Percentiles rank a stretch among this genome's conserved stretches.
These are phyloP conservation scores for Emydocephalus ijimae DNA, from an alignment of 2,113 vertebrate genomes.

Conservation along the genomic window DNA sequence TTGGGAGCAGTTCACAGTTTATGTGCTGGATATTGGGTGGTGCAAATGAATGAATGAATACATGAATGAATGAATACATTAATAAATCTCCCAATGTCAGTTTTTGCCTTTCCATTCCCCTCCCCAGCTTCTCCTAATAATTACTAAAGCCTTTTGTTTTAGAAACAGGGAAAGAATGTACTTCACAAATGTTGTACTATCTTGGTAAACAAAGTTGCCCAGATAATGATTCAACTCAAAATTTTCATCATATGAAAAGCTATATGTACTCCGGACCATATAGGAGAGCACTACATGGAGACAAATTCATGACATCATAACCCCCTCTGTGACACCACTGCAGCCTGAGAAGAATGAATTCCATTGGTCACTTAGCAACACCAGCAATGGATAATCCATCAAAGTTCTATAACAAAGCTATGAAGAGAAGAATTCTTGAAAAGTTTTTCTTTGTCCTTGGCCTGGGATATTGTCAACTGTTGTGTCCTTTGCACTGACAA, in stretches of 20 bases:
- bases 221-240: neutral
- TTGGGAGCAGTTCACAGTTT: neutral
- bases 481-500: neutral
- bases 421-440: neutral
- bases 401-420: slow-evolving; percentile 28
- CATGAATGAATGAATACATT: neutral
- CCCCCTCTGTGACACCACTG: neutral
- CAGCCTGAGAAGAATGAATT: slow-evolving; percentile 21
- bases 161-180: neutral
- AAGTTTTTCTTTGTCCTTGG: slow-evolving; percentile 11
- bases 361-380: slow-evolving; percentile 21
- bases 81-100: neutral
- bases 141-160: neutral
- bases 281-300: neutral
- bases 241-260: slow-evolving; percentile 19
- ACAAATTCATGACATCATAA: neutral
- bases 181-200: neutral
- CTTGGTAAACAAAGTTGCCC: slow-evolving; percentile 22
- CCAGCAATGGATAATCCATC: slow-evolving; percentile 2
- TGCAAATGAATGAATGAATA: neutral
- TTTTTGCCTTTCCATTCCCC: neutral
- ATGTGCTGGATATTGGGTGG: neutral
- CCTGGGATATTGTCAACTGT: slow-evolving; percentile 1
- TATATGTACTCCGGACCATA: neutral
- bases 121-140: neutral